Evolutionary conservation across 1,140 invertebrate species (phyloP).

Genomic region (Coelopa frigida): DNA sequence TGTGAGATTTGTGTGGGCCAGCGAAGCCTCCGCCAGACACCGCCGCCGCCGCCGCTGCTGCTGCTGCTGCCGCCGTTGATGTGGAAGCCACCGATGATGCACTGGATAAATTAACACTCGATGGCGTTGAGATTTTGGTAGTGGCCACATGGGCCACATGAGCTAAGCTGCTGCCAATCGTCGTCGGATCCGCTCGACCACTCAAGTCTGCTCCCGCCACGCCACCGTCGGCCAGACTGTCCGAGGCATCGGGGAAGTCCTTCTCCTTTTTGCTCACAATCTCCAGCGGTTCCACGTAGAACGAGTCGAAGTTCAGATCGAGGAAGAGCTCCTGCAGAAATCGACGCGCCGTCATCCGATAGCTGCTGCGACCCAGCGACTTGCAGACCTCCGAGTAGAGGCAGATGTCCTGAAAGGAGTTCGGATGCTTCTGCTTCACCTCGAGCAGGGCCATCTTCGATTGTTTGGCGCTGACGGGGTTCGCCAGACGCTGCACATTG

Average conservation of each 20-base stretch:
- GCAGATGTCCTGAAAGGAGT: slow-evolving; percentile 79
- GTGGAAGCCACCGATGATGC: no score
- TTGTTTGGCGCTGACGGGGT: slow-evolving; percentile 60
- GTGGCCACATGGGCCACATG: no score
- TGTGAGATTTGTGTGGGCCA: slow-evolving; percentile 20
- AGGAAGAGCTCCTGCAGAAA: slow-evolving; percentile 93
- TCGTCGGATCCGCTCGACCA: no score
- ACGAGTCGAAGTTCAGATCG: slow-evolving; percentile 68
- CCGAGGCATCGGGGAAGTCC: no score
- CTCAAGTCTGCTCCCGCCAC: not conserved
- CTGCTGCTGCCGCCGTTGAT: not conserved
- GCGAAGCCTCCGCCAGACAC: not conserved
- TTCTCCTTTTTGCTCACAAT: slow-evolving; percentile 31
- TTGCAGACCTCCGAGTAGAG: slow-evolving; percentile 88
- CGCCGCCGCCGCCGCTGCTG: slow-evolving; percentile 5
- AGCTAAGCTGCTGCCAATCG: no score
- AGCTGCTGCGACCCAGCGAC: slow-evolving; percentile 68
- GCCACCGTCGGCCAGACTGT: no score
- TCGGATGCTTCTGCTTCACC: slow-evolving; percentile 79
- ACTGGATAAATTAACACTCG: no score
- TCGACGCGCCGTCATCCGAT: slow-evolving; percentile 72
- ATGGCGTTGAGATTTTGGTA: no score
- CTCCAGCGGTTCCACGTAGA: slow-evolving; percentile 46
- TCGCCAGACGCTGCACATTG: slow-evolving; percentile 58
- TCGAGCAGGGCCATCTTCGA: slow-evolving; percentile 62